Evolutionary conservation across 2,113 vertebrate genomes (phyloP).

Genomic region (Seriola aureovittata): DNA sequence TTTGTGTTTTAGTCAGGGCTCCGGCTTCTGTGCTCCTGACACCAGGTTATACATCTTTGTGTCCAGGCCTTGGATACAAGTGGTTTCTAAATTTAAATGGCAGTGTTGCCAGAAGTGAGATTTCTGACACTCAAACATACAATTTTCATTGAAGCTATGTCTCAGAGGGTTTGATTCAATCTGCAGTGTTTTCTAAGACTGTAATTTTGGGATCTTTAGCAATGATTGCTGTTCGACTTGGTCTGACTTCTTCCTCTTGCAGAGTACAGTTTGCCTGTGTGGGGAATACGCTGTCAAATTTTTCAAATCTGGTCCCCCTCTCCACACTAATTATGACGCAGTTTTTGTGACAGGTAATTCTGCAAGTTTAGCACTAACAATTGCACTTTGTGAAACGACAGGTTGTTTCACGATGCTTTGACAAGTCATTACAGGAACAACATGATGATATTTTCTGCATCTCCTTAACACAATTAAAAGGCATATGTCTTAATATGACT

Average conservation of each 20-base stretch:
- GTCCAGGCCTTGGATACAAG: not conserved
- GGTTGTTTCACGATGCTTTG: not conserved
- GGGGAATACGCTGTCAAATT: not conserved
- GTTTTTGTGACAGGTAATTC: not conserved
- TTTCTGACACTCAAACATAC: not conserved
- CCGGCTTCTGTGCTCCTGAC: no score
- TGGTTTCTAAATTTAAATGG: not conserved
- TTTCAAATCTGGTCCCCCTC: not conserved
- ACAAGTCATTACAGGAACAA: not conserved
- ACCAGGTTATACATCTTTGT: not conserved
- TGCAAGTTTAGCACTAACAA: not conserved
- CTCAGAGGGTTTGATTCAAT: slow-evolving; percentile 7
- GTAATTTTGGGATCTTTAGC: not conserved
- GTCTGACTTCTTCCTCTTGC: not conserved
- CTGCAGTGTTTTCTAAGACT: not conserved
- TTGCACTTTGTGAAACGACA: not conserved
- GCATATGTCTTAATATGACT: not conserved
- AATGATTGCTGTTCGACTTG: no score
- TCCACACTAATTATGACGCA: not conserved
- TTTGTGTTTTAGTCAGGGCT: not conserved
- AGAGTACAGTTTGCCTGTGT: not conserved
- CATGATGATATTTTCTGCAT: not conserved
- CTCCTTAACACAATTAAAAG: not conserved
- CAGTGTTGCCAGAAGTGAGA: not conserved
- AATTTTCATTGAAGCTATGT: not conserved